These are phyloP conservation scores for Patiria miniata DNA, from an alignment of 35 echinoderm and acorn worm genomes.

Conservation along the genomic window DNA sequence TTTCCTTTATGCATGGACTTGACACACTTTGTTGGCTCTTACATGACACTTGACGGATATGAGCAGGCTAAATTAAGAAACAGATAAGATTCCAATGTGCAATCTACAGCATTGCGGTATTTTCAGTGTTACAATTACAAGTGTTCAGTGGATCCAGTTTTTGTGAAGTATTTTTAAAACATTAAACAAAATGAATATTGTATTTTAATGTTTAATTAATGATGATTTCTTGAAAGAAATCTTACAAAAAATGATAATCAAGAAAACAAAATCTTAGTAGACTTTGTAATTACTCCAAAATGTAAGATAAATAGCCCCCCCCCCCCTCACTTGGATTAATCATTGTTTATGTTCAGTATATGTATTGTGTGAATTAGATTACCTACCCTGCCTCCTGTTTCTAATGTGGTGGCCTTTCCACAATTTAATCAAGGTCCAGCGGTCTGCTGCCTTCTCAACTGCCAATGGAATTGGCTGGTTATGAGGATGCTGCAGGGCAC, in stretches of 20 bases:
- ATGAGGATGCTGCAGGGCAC: background rate
- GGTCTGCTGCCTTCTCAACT: background rate
- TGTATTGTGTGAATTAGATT: background rate
- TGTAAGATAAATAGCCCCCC: too few species aligned
- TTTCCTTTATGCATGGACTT: background rate
- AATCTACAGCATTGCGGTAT: background rate
- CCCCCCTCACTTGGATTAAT: too few species aligned
- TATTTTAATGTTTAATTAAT: too few species aligned
- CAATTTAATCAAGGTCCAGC: background rate
- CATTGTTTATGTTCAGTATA: too few species aligned
- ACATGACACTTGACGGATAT: background rate
- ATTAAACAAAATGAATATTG: too few species aligned
- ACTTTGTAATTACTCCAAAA: too few species aligned
- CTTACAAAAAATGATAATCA: too few species aligned
- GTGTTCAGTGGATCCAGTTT: background rate
- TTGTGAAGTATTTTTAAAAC: too few species aligned
- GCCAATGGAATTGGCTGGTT: background rate
- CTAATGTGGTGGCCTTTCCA: background rate
- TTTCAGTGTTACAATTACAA: background rate
- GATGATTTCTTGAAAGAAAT: too few species aligned
- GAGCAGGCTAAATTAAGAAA: conserved; percentile 9
- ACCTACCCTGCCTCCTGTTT: background rate
- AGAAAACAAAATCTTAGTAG: too few species aligned
- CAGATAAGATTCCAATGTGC: background rate
- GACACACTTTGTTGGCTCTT: background rate